phyloP scores from a whole-genome alignment of 2,113 vertebrate genomes.

The Columbina picui region DNA sequence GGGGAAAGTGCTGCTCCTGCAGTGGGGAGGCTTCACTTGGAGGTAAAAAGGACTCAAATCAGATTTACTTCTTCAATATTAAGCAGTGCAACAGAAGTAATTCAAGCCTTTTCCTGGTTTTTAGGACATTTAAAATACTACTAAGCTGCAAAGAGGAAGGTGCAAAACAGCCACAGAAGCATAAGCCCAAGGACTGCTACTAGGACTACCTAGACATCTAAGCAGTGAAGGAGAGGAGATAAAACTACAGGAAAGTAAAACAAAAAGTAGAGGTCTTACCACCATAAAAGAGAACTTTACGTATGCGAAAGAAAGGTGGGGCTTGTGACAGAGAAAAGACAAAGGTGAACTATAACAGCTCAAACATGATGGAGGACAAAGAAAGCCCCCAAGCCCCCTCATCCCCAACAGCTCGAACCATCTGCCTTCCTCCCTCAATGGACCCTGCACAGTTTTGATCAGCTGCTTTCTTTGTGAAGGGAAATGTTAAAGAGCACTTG shows the following conservation, averaged over 20 bases:
- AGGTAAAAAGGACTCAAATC: background rate
- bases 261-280: slow-evolving; percentile 79
- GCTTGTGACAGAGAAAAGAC: slow-evolving; percentile 78
- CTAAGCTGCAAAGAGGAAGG: background rate
- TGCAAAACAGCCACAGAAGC: background rate
- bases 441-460: background rate
- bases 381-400: background rate
- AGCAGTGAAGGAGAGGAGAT: background rate
- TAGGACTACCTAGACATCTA: background rate
- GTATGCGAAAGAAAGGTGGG: slow-evolving; percentile 83
- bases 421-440: background rate
- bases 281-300: slow-evolving; percentile 82
- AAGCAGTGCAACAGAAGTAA: background rate
- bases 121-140: background rate
- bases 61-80: background rate
- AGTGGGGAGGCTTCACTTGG: background rate
- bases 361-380: background rate
- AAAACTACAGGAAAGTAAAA: background rate
- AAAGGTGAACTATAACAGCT: slow-evolving; percentile 5
- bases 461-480: background rate
- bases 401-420: background rate
- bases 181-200: background rate
- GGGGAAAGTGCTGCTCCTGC: background rate
- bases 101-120: background rate
- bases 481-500: background rate